Base-by-base conservation (phyloP, 2,113 vertebrate genomes). In the Pachycephala philippinensis region DNA sequence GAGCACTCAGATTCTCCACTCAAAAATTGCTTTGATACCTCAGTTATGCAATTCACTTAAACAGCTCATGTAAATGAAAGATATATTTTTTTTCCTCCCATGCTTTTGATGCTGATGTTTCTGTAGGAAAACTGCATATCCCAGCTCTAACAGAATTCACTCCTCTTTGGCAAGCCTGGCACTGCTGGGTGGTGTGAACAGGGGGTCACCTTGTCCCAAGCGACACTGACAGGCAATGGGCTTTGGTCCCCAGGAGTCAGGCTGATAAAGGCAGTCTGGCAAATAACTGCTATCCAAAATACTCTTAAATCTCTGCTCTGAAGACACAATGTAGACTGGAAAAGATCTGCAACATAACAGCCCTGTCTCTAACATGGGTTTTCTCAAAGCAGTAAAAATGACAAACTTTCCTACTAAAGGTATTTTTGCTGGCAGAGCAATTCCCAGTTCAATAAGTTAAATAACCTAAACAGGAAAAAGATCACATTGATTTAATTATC, bases 11-110 rank as follows among this genome's bases (percentile, higher is more conserved):
- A 59, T 77, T 84, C 83, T 84, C 24, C 65, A 44, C 80, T 92
- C 64, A 54, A n/a, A 90, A 76, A 35, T 63, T 90, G 44, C 91
- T 95, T 95, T 87, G 74, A 87, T 95, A 81, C 52, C 47, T 89
- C 86, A 75, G 89, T 63, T 89, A 63, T 14, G 39, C 69, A 70
- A 23, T 81, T 90, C 44, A 21, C 22, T 92, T 74, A 59, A 77
- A 72, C 30, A 81, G 54, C 15, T 79, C 26, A 21, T 42, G 20
- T 30, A 70, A 77, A 71, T 71, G 23, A 92, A 92, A 83, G 30
- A n/a, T 1, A 20, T 53, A 5, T 37, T 16, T 33, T 30, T 92
- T 59, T 47, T 11, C 16, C 18, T 14, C 10, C 44, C 3, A 2
- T 61, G 68, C 27, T 88, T 93, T 89, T 89, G 64, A 72, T 72